These are phyloP conservation scores for Gallinago paraguaiae DNA, from an alignment of 2,113 vertebrate species.

Conservation along the genomic window DNA sequence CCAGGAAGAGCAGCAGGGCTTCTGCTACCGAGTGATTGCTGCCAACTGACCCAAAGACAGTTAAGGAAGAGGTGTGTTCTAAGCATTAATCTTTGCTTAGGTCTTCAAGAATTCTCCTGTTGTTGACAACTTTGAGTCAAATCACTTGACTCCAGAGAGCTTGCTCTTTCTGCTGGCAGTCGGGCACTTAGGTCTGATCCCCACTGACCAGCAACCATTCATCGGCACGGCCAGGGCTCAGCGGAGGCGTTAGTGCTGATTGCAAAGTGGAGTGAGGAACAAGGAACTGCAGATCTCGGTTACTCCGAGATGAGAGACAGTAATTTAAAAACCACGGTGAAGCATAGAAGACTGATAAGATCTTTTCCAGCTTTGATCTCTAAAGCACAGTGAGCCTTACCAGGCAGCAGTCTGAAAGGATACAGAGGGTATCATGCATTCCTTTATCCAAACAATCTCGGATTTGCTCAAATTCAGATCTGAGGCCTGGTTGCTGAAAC, in stretches of 20 bases:
- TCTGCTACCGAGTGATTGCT: conserved; percentile 95
- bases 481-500: conserved; percentile 95
- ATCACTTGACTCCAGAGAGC: background rate
- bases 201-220: background rate
- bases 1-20: conserved; percentile 92
- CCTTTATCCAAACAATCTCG: conserved; percentile 93
- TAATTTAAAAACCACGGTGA: background rate
- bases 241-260: accelerated
- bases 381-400: background rate
- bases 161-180: background rate
- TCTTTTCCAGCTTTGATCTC: background rate
- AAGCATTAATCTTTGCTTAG: background rate
- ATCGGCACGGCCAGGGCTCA: accelerated
- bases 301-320: accelerated
- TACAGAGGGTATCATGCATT: conserved; percentile 87
- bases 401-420: conserved; percentile 74
- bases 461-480: conserved; percentile 90
- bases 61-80: conserved; percentile 67
- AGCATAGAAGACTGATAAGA: background rate
- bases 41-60: conserved; percentile 75
- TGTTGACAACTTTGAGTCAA: background rate
- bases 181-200: background rate
- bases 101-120: background rate
- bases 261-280: background rate
- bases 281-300: background rate